These are phyloP conservation scores for Unio pictorum DNA, from an alignment of 2,888 invertebrate genomes.

Conservation along the genomic window DNA sequence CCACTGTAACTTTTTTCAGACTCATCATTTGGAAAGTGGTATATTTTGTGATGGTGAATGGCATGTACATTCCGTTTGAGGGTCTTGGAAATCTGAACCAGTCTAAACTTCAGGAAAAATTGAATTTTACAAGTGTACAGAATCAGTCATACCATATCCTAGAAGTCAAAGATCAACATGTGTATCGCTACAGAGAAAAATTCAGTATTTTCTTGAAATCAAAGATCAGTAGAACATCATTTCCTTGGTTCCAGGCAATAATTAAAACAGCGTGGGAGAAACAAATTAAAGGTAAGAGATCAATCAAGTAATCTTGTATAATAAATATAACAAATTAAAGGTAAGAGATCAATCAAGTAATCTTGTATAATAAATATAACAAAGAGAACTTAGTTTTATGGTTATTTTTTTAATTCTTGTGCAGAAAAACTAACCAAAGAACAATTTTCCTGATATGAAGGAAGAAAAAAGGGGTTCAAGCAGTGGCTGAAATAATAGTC, in stretches of 20 bases:
- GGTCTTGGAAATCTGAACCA: slow-evolving; percentile 19
- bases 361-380: too few species aligned
- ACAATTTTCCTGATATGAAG: too few species aligned
- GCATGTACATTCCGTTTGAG: slow-evolving; percentile 25
- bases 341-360: too few species aligned
- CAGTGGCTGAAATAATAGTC: not conserved
- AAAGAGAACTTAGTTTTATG: too few species aligned
- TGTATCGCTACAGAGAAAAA: slow-evolving; percentile 30
- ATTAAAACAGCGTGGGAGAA: slow-evolving; percentile 26
- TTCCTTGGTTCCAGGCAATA: slow-evolving; percentile 3
- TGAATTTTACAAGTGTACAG: slow-evolving; percentile 24
- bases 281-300: slow-evolving; percentile 13
- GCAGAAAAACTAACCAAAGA: too few species aligned
- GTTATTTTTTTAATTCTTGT: too few species aligned
- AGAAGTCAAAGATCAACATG: slow-evolving; percentile 12
- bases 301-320: too few species aligned
- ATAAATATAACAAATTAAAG: too few species aligned
- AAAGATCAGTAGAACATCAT: slow-evolving; percentile 16
- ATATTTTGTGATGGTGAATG: slow-evolving; percentile 36
- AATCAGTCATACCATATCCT: slow-evolving; percentile 19
- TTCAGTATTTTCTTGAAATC: slow-evolving; percentile 29
- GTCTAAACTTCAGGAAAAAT: slow-evolving; percentile 3
- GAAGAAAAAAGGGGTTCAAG: not conserved
- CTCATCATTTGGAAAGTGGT: slow-evolving; percentile 30
- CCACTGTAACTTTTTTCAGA: not conserved